These are phyloP conservation scores for Aptenodytes forsteri DNA, from an alignment of 2,113 vertebrate species.

Conservation along the genomic window DNA sequence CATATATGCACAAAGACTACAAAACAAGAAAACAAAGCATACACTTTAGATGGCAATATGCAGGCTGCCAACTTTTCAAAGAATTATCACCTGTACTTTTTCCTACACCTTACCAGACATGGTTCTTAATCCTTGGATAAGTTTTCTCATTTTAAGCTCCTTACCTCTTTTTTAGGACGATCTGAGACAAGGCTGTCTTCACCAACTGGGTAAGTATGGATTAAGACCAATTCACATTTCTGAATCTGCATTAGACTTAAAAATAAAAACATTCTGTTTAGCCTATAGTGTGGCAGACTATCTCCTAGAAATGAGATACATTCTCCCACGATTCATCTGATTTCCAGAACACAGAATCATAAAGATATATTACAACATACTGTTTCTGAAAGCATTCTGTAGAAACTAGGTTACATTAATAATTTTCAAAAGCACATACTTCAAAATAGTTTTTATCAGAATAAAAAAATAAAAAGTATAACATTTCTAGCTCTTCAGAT, in stretches of 20 bases:
- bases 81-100: not conserved
- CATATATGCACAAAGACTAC: not conserved
- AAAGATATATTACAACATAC: not conserved
- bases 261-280: constrained; percentile 1
- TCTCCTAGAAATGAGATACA: not conserved
- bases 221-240: constrained; percentile 95
- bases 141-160: not conserved
- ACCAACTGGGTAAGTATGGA: constrained; percentile 94
- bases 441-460: not conserved
- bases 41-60: not conserved
- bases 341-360: not conserved
- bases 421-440: not conserved
- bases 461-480: not conserved
- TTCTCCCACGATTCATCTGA: not conserved
- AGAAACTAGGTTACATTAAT: not conserved
- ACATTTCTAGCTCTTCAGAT: not conserved
- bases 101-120: not conserved
- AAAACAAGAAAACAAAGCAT: not conserved
- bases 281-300: not conserved
- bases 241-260: constrained; percentile 96
- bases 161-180: constrained; percentile 93
- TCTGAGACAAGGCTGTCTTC: constrained; percentile 96
- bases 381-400: not conserved
- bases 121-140: not conserved
- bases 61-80: not conserved